phyloP scores from a whole-genome alignment of 1,140 invertebrate genomes.

The Heterodera schachtii region DNA sequence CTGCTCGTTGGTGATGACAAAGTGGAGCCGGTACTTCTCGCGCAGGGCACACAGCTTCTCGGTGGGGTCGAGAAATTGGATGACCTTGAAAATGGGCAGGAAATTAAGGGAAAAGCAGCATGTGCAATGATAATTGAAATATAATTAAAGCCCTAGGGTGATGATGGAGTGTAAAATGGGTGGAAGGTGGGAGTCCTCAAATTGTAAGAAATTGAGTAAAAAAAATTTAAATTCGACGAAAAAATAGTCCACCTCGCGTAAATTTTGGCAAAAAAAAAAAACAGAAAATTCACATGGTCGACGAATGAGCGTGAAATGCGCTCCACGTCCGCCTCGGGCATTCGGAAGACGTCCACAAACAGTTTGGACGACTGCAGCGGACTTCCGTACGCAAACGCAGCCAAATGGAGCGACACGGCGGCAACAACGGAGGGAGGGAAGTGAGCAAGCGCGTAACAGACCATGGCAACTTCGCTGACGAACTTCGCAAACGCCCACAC shows the following conservation, averaged over 20 bases:
- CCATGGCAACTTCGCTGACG: slow-evolving; percentile 35
- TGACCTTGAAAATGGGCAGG: slow-evolving; percentile 11
- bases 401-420: slow-evolving; percentile 18
- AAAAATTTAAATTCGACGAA: no score
- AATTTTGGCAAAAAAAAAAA: no score
- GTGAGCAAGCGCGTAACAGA: slow-evolving; percentile 29
- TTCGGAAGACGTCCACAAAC: slow-evolving; percentile 26
- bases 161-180: no score
- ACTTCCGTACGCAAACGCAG: slow-evolving; percentile 7
- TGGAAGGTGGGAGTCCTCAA: no score
- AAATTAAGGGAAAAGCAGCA: no score
- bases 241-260: no score
- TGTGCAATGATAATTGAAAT: no score
- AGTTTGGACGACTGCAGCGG: slow-evolving; percentile 17
- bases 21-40: slow-evolving; percentile 27
- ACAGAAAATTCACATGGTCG: slow-evolving; percentile 3
- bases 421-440: slow-evolving; percentile 33
- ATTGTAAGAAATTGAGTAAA: no score
- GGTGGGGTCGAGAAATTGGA: slow-evolving; percentile 21
- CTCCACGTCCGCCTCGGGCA: slow-evolving; percentile 3
- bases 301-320: slow-evolving; percentile 21
- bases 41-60: slow-evolving; percentile 33
- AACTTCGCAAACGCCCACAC: slow-evolving; percentile 30
- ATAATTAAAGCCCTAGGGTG: no score
- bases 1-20: slow-evolving; percentile 22